Base-by-base conservation (phyloP, 2,888 invertebrate species). In the Strigamia transsilvanica region DNA sequence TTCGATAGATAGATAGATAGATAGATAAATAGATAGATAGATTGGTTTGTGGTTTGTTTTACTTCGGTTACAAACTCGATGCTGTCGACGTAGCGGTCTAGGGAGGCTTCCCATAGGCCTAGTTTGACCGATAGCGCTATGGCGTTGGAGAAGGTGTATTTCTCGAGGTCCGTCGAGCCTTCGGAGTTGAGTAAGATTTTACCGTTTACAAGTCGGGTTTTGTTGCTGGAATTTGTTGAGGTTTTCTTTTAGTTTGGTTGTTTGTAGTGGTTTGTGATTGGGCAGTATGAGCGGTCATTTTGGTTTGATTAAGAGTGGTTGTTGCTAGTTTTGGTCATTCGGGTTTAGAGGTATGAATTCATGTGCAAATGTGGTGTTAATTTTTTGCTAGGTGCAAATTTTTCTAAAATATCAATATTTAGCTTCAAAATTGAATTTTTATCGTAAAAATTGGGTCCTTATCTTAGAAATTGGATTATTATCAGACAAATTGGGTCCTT, bases 71-170 rank as follows among this genome's bases (percentile, higher is more conserved):
- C 92, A 82, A 91, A 91, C 85, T 95, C 93, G 85, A 98, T 94
- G 0, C 94, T 92, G 66, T 95, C 93, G 15, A 97, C 94, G 85
- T 95, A 94, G 38, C 91, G 90, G 85, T 95, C 94, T 78, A 98
- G 89, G 0, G 93, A 92, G 6, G 94, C 92, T 90, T 99, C 98
- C 97, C 97, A 98, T 83, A 97, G 94, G 0, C 96, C 96, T 82
- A 99, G 90, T 86, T 98, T 97, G 0, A 98, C 98, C 0, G 97
- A 97, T 84, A 96, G 92, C 0, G 95, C 93, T 90, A 99, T 92
- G 0, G 96, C 97, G 90, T 99, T 95, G 5, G 98, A 97, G 88
- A 98, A 96, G 21, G 98, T 94, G 87, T 95, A 99, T 87, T 95
- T 95, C 86, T 98, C 96, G 83, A 97, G 88, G 41, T 91, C 91